These are phyloP conservation scores for Pagrus major DNA, from an alignment of 2,113 vertebrate species.

Conservation along the genomic window DNA sequence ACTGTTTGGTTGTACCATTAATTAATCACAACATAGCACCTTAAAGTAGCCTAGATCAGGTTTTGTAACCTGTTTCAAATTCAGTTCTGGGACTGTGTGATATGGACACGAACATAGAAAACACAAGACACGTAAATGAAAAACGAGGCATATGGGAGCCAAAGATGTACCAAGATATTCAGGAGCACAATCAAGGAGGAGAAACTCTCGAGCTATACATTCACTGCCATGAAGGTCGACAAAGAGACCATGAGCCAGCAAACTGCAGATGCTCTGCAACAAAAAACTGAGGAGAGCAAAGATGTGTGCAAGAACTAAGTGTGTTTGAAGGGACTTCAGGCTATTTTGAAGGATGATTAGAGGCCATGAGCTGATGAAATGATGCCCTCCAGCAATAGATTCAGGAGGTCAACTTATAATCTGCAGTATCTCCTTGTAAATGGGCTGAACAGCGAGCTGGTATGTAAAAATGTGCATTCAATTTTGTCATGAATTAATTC, in stretches of 20 bases:
- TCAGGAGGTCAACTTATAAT: background rate
- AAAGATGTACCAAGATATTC: background rate
- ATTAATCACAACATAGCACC: background rate
- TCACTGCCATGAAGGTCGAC: constrained; percentile 6
- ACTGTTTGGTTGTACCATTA: background rate
- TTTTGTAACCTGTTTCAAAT: background rate
- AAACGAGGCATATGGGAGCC: background rate
- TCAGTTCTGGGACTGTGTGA: background rate
- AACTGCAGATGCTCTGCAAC: background rate
- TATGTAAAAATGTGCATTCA: background rate
- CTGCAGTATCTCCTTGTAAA: too few relatives aligned
- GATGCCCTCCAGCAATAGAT: background rate
- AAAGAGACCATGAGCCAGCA: background rate
- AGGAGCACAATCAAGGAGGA: background rate
- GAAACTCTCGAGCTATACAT: background rate
- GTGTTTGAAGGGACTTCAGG: background rate
- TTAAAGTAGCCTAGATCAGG: background rate
- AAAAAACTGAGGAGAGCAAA: background rate
- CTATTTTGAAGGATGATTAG: background rate
- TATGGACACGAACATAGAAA: background rate
- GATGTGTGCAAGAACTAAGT: background rate
- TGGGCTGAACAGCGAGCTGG: background rate
- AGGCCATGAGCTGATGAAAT: background rate
- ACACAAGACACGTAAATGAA: background rate
- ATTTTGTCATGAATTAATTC: background rate